Evolutionary conservation across 2,797 vertebrate species (phyloP).

Genomic region (Galaxias olidus): DNA sequence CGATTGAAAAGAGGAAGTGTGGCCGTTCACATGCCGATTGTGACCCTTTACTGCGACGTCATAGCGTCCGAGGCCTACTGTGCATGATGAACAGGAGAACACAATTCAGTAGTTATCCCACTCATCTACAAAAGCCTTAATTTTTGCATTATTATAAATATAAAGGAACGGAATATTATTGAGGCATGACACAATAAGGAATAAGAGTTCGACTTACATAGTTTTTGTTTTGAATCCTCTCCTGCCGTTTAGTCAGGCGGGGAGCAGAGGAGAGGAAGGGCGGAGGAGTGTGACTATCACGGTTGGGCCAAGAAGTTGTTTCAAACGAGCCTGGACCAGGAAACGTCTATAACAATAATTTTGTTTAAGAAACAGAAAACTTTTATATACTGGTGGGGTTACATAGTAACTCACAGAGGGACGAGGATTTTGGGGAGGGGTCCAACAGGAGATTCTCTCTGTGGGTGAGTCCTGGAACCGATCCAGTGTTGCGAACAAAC

Average conservation of each 20-base stretch:
- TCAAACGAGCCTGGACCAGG: conserved; percentile 58
- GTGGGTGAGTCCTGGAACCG: conserved; percentile 50
- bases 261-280: conserved; percentile 67
- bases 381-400: background rate
- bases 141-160: too few relatives aligned
- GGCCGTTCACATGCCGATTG: background rate
- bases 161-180: background rate
- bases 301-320: conserved; percentile 20
- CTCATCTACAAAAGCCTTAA: background rate
- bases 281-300: conserved; percentile 26
- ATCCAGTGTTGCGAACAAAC: conserved; percentile 60
- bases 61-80: conserved; percentile 69
- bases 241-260: conserved; percentile 42
- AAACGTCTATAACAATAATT: conserved; percentile 20
- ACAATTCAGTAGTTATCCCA: background rate
- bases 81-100: conserved; percentile 36
- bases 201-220: conserved; percentile 49
- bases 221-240: conserved; percentile 42
- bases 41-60: conserved; percentile 35
- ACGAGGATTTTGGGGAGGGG: conserved; percentile 55
- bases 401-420: conserved; percentile 51
- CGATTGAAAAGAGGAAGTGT: conserved; percentile 8
- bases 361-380: background rate
- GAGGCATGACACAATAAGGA: background rate
- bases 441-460: conserved; percentile 68